Percentiles rank a stretch among this genome's conserved stretches.
These are phyloP conservation scores for Zootermopsis nevadensis DNA, from an alignment of 2,888 invertebrate species.

Conservation along the genomic window DNA sequence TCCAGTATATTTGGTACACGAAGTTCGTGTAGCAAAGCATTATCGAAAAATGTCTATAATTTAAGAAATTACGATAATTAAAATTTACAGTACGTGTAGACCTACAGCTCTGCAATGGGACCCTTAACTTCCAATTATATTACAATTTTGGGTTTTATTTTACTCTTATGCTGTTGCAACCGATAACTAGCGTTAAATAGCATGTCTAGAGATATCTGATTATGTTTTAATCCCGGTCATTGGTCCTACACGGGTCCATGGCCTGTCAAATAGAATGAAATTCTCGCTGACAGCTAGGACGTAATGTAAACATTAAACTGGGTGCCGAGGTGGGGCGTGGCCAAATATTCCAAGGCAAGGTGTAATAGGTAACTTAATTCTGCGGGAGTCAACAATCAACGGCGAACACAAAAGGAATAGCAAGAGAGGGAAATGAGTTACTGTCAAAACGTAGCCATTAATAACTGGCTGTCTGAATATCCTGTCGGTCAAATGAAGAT, in stretches of 20 bases:
- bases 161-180: not conserved
- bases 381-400: slow-evolving; percentile 27
- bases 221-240: slow-evolving; percentile 27
- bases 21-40: not conserved
- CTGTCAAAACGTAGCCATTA: slow-evolving; percentile 49
- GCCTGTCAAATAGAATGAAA: slow-evolving; percentile 16
- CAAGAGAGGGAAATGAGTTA: slow-evolving; percentile 39
- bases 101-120: not conserved
- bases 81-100: not conserved
- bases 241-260: not conserved
- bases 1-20: not conserved
- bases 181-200: not conserved
- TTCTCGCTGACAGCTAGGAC: slow-evolving; percentile 28
- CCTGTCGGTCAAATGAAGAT: slow-evolving; percentile 32
- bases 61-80: not conserved
- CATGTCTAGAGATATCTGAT: not conserved
- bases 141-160: not conserved
- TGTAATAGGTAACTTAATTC: slow-evolving; percentile 50
- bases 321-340: slow-evolving; percentile 20
- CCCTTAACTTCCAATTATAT: not conserved
- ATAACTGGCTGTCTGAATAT: slow-evolving; percentile 46
- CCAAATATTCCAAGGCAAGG: not conserved
- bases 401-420: slow-evolving; percentile 3
- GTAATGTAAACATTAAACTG: slow-evolving; percentile 47
- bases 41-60: not conserved